Evolutionary conservation across 2,113 vertebrate species (phyloP).

Genomic region (Eublepharis macularius): DNA sequence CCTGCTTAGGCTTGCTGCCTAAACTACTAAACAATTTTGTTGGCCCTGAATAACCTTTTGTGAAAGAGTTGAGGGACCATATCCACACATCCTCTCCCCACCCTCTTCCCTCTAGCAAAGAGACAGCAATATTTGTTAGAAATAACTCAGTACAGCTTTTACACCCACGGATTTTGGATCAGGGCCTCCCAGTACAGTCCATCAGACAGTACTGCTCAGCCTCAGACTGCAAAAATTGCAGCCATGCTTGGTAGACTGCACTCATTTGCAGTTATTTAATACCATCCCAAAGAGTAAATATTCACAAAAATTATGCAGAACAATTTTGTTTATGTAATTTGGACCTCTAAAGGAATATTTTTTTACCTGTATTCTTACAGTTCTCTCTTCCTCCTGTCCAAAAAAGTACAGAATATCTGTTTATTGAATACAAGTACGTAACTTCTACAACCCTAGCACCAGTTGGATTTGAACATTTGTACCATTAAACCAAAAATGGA

Average conservation of each 20-base stretch:
- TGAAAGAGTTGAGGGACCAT: background rate
- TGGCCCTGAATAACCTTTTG: background rate
- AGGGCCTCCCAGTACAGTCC: background rate
- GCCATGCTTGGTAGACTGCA: background rate
- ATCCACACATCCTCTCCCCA: background rate
- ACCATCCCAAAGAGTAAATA: conserved; percentile 21
- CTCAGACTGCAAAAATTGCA: too few relatives aligned
- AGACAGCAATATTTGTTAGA: background rate
- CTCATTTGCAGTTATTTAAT: conserved; percentile 2
- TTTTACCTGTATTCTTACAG: conserved; percentile 35
- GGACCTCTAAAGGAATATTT: conserved; percentile 32
- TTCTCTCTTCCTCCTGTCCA: conserved; percentile 43
- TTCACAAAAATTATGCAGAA: conserved; percentile 43
- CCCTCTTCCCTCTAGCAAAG: background rate
- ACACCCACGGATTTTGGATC: background rate
- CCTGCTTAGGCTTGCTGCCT: background rate
- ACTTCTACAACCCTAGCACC: conserved; percentile 71
- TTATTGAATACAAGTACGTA: conserved; percentile 38
- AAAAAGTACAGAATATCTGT: conserved; percentile 39
- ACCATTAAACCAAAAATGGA: conserved; percentile 63
- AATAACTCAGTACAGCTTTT: background rate
- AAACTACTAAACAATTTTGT: background rate
- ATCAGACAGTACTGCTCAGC: background rate
- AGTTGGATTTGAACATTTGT: conserved; percentile 58
- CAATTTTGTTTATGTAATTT: conserved; percentile 31